Percentiles rank a stretch among this genome's conserved stretches.
phyloP scores from a whole-genome alignment of 2,888 invertebrate genomes.

The Eristalis pertinax region DNA sequence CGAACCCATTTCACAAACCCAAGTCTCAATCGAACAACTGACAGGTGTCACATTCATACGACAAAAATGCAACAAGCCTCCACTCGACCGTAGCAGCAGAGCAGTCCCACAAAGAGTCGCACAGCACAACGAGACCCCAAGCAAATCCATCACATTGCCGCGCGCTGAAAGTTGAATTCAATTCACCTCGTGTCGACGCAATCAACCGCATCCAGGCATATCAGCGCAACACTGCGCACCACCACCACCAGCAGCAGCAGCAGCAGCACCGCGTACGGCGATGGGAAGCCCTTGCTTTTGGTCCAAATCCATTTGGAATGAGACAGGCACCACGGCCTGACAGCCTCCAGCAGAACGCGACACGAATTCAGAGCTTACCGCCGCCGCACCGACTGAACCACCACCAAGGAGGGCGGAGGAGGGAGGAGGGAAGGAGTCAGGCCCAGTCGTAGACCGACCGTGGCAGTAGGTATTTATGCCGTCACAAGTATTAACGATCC shows the following conservation, averaged over 20 bases:
- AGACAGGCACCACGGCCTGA: slow-evolving; percentile 47
- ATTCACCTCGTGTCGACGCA: slow-evolving; percentile 65
- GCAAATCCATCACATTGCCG: slow-evolving; percentile 55
- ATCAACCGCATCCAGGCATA: slow-evolving; percentile 58
- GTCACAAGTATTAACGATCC: slow-evolving; percentile 71
- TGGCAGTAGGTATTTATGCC: slow-evolving; percentile 66
- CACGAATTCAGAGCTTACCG: slow-evolving; percentile 47
- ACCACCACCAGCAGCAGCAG: background rate
- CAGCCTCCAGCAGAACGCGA: slow-evolving; percentile 46
- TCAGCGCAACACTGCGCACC: slow-evolving; percentile 1
- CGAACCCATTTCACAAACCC: background rate
- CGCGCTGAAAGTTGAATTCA: slow-evolving; percentile 53
- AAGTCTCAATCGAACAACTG: slow-evolving; percentile 13
- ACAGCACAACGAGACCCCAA: slow-evolving; percentile 6
- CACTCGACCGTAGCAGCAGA: slow-evolving; percentile 25
- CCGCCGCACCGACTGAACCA: background rate
- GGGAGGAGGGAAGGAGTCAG: background rate
- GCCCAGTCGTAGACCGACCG: slow-evolving; percentile 23
- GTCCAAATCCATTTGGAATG: slow-evolving; percentile 58
- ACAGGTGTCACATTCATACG: slow-evolving; percentile 53
- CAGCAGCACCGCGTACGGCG: background rate
- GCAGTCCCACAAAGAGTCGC: slow-evolving; percentile 11
- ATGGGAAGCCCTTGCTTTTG: slow-evolving; percentile 48
- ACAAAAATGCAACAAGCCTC: slow-evolving; percentile 42
- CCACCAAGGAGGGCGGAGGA: background rate